Evolutionary conservation across 2,888 invertebrate species (phyloP), one percentile per base, ranked within the genome.

Genomic region (Noctua janthe): DNA sequence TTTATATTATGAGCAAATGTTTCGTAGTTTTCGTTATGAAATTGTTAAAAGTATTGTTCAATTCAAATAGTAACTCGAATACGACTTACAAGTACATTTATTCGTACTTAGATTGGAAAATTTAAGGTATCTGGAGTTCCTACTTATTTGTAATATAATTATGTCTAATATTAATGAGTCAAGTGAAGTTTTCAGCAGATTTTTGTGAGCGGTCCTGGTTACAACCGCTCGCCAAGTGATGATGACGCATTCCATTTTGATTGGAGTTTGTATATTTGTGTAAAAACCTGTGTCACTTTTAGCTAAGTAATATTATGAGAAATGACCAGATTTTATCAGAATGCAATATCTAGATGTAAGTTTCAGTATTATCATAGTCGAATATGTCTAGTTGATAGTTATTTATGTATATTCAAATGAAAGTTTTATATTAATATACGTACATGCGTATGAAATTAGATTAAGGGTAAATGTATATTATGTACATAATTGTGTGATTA

Each of bases 311-410:
- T 92, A 86, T 94, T 95, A 95, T 95, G 94, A 94, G 93, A 95
- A 95, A 93, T 95, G 96, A 96, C 95, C 96, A 97, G 96, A 97
- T 96, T 96, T 96, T 97, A 97, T 97, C 95, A 96, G 94, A 96
- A 95, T 95, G 97, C 97, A 97, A 97, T 97, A 97, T 97, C 93
- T 96, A 97, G 96, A 88, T 92, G 74, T 97, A 97, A 96, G 96
- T 82, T 94, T 93, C 96, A 97, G 96, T 97, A 97, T 97, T 97
- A 96, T 94, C 91, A 94, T 96, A 95, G 95, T 95, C 94, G 94
- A 96, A 95, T 95, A 96, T 94, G 92, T 88, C 86, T 94, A 96
- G 94, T 91, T 88, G 90, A 94, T 95, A 94, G 92, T 92, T 95
- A 97, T 96, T 95, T 96, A 96, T 95, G 92, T 95, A 95, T 95